phyloP scores from a whole-genome alignment of 1,140 invertebrate species.

The Caenorhabditis latens region DNA sequence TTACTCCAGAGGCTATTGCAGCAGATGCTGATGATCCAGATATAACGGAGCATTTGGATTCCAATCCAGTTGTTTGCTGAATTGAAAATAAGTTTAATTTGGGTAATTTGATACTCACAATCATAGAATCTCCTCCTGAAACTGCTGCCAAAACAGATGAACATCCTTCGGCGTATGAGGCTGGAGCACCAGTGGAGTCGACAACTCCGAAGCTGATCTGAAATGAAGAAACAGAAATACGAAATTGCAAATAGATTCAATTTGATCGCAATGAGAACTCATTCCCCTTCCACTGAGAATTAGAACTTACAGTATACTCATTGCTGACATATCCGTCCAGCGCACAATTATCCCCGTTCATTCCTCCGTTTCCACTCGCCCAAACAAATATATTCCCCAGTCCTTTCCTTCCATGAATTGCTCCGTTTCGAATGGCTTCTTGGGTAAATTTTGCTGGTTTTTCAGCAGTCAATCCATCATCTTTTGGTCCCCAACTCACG shows the following conservation, averaged over 20 bases:
- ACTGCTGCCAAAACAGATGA: slow-evolving; percentile 25
- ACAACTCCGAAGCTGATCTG: slow-evolving; percentile 40
- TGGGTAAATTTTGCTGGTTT: slow-evolving; percentile 28
- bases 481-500: slow-evolving; percentile 34
- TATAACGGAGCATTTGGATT: slow-evolving; percentile 10
- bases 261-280: too few species aligned
- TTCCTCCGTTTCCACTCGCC: slow-evolving; percentile 43
- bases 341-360: slow-evolving; percentile 26
- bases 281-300: too few species aligned
- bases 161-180: slow-evolving; percentile 10
- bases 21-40: slow-evolving; percentile 28
- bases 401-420: background rate
- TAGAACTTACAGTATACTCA: slow-evolving; percentile 15
- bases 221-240: background rate
- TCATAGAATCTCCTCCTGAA: slow-evolving; percentile 33
- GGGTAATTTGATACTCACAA: slow-evolving; percentile 3
- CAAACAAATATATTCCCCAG: slow-evolving; percentile 29
- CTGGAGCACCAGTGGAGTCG: background rate
- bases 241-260: background rate
- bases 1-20: slow-evolving; percentile 22
- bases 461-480: slow-evolving; percentile 21
- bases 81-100: background rate
- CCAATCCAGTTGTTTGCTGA: slow-evolving; percentile 36
- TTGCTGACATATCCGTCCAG: slow-evolving; percentile 27
- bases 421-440: background rate